A percentile compares a stretch with the other conserved stretches of the same genome.
Evolutionary conservation across 2,113 vertebrate genomes (phyloP).

Genomic region (Erpornis zantholeuca): DNA sequence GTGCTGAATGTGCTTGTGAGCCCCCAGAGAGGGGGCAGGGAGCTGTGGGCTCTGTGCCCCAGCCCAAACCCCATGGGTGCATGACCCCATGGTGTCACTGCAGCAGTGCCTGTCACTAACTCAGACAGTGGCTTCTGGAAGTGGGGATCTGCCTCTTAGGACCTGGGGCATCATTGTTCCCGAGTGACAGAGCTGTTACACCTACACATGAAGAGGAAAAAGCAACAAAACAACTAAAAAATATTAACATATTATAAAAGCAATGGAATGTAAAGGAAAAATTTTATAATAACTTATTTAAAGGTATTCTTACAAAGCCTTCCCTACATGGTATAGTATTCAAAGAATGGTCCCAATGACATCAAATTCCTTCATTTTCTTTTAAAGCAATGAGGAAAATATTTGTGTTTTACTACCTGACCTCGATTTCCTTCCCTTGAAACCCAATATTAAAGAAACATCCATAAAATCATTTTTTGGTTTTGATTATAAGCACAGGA

Average conservation of each 20-base stretch:
- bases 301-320: slow-evolving; percentile 46
- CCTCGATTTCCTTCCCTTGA: neutral
- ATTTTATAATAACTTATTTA: slow-evolving; percentile 60
- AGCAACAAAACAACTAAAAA: neutral
- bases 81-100: too few relatives aligned
- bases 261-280: slow-evolving; percentile 50
- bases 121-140: neutral
- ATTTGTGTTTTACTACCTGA: neutral
- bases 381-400: neutral
- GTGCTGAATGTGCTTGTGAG: neutral
- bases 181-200: neutral
- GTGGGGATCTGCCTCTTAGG: neutral
- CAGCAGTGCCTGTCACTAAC: neutral
- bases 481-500: neutral
- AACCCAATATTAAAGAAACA: neutral
- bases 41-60: neutral
- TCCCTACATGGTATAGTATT: slow-evolving; percentile 27
- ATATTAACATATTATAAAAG: neutral
- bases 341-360: slow-evolving; percentile 28
- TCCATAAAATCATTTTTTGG: neutral
- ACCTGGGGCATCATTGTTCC: neutral
- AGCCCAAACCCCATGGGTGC: neutral
- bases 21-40: neutral
- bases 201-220: neutral
- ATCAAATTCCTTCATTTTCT: slow-evolving; percentile 65